Conservation (phyloP, 2,113 vertebrate species). For the Antigone vipio region DNA sequence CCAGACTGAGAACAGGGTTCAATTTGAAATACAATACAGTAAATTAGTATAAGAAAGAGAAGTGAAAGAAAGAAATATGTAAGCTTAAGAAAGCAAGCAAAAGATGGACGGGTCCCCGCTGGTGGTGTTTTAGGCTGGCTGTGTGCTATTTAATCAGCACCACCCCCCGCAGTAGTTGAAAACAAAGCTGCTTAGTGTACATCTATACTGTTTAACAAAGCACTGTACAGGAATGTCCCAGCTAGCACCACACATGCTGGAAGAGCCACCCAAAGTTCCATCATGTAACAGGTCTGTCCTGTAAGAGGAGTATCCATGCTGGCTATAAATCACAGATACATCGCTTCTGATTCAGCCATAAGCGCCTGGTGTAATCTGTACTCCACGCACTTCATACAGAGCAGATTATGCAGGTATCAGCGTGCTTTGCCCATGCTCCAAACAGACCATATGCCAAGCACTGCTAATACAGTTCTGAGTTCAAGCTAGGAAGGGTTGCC, state of each 20-base stretch:
- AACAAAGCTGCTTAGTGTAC: not conserved
- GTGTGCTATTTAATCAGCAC: not conserved
- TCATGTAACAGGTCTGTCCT: not conserved
- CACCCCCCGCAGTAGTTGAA: not conserved
- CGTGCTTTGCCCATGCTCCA: not conserved
- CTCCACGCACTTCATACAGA: not conserved
- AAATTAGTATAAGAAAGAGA: not conserved
- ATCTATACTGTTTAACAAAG: not conserved
- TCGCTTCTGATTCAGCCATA: accelerated
- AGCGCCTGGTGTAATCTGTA: accelerated
- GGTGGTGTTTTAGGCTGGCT: not conserved
- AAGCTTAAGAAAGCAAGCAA: not conserved
- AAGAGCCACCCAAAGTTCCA: not conserved
- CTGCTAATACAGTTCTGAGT: not conserved
- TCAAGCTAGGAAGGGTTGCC: not conserved
- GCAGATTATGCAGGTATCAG: not conserved
- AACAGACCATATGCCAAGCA: not conserved
- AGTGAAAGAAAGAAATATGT: not conserved
- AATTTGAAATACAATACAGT: not conserved
- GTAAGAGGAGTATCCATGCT: not conserved
- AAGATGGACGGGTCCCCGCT: not conserved
- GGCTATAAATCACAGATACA: not conserved
- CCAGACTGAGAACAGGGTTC: not conserved
- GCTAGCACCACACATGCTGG: not conserved
- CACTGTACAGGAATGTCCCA: not conserved